Percentiles rank a stretch among this genome's conserved stretches.
phyloP scores from a whole-genome alignment of 2,113 vertebrate species.

The Phrynosoma blainvillii region DNA sequence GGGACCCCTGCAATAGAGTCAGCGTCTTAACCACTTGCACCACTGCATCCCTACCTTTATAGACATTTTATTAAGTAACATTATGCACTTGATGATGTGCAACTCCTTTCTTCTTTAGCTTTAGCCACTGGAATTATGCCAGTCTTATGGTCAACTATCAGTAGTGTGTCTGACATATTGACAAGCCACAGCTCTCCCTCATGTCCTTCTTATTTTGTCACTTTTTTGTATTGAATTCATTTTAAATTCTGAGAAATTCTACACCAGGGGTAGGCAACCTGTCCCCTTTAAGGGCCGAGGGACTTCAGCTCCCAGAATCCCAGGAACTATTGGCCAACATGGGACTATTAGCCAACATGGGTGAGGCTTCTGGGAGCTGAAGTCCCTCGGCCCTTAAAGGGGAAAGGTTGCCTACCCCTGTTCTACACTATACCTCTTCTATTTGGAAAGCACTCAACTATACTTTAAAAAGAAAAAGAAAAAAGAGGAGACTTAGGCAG shows the following conservation, averaged over 20 bases:
- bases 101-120: not conserved
- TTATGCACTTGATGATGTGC: not conserved
- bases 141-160: not conserved
- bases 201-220: not conserved
- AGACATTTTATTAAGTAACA: not conserved
- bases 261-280: no score
- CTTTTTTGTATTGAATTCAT: not conserved
- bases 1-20: no score
- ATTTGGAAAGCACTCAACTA: not conserved
- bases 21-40: no score
- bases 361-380: no score
- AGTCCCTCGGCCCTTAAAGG: no score
- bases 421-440: not conserved
- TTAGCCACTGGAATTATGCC: not conserved
- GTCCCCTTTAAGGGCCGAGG: no score
- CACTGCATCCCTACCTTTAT: no score
- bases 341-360: no score
- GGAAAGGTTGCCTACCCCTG: no score
- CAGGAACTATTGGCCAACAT: no score
- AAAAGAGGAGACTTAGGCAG: no score
- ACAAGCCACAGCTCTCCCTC: not conserved
- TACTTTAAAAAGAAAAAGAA: not conserved
- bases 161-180: not conserved
- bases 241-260: not conserved
- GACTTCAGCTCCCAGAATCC: no score